Evolutionary conservation across 2,113 vertebrate species (phyloP), one percentile per base, ranked within the genome.

Genomic region (Choloepus hoffmanni): DNA sequence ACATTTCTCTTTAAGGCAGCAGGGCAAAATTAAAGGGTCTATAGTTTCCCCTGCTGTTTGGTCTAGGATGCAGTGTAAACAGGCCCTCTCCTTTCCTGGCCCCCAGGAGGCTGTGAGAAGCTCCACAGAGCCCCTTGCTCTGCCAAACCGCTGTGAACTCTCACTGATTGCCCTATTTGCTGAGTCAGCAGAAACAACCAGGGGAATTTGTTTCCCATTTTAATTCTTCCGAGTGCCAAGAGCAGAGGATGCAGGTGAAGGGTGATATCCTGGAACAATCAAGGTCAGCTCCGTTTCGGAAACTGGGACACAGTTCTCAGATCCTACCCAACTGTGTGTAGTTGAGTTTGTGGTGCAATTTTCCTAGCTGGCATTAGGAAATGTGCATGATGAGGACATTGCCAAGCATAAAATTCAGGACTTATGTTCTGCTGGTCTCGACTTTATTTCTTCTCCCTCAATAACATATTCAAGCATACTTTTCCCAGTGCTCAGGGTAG

Each of bases 41-140:
- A 81, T 91, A 63, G 30, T 94, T 97, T 97, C 97, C 92, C 97
- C 97, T 98, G 98, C 97, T 98, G 95, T 95, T 95, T 97, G 97
- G 97, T 98, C 94, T 97, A 77, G 88, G 96, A 95, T 94, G 74
- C 95, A 97, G 79, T 89, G 63, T 97, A 98, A 98, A 97, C 92
- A 98, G 94, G 86, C 72, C 81, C 0, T 5, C 83, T 55, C 91
- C 91, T 36, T 85, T 89, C 62, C 85, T 89, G 95, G 87, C 33
- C 78, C 89, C 94, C 70, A 94, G 90, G 89, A 95, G 94, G 91
- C 88, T 43, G 55, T 16, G 55, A 21, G 55, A 62, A 33, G 89
- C 92, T 5, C 50, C 50, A 74, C 21, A 63, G 96, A 87, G 88
- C 45, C 93, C 58, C 62, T 97, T 93, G 93, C 89, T 33, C 83